phyloP scores from a whole-genome alignment of 2,888 invertebrate species.

The Operophtera brumata region DNA sequence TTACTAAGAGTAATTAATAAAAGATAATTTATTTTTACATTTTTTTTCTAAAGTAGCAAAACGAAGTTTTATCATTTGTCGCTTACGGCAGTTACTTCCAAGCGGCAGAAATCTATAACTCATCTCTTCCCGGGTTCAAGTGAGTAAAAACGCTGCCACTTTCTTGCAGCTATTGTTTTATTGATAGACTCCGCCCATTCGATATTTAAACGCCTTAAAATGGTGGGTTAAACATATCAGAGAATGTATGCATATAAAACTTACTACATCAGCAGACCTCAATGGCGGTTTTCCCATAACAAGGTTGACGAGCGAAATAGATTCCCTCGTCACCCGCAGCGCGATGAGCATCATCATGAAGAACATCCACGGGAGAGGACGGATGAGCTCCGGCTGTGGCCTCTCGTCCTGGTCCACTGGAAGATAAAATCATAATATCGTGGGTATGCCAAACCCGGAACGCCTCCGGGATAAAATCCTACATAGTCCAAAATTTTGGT shows the following conservation, averaged over 20 bases:
- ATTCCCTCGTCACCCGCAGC: constrained; percentile 66
- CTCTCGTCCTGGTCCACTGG: constrained; percentile 77
- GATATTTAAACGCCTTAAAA: no score
- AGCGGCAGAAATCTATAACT: no score
- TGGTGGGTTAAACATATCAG: no score
- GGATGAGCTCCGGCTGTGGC: constrained; percentile 72
- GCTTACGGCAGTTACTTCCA: no score
- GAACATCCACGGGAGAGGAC: constrained; percentile 81
- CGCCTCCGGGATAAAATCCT: neutral
- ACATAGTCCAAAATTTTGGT: neutral
- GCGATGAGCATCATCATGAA: constrained; percentile 73
- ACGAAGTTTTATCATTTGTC: no score
- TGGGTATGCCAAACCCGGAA: neutral
- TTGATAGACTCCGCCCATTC: no score
- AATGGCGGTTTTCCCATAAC: constrained; percentile 73
- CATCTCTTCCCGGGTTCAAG: no score
- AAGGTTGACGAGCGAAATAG: constrained; percentile 69
- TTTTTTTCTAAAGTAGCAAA: no score
- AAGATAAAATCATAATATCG: constrained; percentile 23
- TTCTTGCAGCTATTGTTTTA: no score
- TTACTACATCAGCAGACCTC: constrained; percentile 76
- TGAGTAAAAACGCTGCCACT: no score
- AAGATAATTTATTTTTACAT: no score
- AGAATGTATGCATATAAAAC: neutral
- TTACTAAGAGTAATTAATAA: no score